These are phyloP conservation scores for Hanleya hanleyi DNA, from an alignment of 2,888 invertebrate species.

Conservation along the genomic window DNA sequence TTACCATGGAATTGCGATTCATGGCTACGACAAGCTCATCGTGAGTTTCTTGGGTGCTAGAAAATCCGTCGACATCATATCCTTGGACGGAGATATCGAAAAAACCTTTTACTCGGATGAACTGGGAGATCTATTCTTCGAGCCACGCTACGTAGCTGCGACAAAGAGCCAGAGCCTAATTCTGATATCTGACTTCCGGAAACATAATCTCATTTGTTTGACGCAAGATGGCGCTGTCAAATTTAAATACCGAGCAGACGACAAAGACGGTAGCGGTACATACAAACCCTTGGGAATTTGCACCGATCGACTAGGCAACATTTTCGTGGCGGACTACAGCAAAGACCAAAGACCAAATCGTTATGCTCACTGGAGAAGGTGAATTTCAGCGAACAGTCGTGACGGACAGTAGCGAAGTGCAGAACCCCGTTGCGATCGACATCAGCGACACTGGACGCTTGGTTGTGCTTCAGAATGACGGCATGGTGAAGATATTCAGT, in stretches of 20 bases:
- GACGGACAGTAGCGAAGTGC: constrained; percentile 51
- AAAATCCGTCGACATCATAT: constrained; percentile 51
- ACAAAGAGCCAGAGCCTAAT: constrained; percentile 49
- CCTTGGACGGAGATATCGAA: constrained; percentile 47
- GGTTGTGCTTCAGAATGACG: constrained; percentile 63
- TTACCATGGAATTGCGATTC: constrained; percentile 57
- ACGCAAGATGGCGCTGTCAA: constrained; percentile 43
- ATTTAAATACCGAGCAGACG: constrained; percentile 48
- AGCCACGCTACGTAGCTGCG: constrained; percentile 53
- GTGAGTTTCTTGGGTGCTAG: constrained; percentile 49
- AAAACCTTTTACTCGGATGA: constrained; percentile 43
- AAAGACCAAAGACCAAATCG: constrained; percentile 57
- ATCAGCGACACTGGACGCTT: constrained; percentile 53
- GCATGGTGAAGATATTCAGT: constrained; percentile 63
- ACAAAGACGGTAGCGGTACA: constrained; percentile 42
- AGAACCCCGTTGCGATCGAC: constrained; percentile 57
- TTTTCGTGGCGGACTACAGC: constrained; percentile 58
- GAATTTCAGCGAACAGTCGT: constrained; percentile 56
- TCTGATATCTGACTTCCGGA: constrained; percentile 54
- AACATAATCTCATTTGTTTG: constrained; percentile 47
- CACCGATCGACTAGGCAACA: constrained; percentile 56
- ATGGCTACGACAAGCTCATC: constrained; percentile 40
- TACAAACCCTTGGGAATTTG: constrained; percentile 57
- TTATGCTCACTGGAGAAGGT: constrained; percentile 54
- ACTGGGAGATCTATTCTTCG: constrained; percentile 42